Base-by-base conservation (phyloP, 2,797 vertebrate species). In the Gallinago nigripennis region DNA sequence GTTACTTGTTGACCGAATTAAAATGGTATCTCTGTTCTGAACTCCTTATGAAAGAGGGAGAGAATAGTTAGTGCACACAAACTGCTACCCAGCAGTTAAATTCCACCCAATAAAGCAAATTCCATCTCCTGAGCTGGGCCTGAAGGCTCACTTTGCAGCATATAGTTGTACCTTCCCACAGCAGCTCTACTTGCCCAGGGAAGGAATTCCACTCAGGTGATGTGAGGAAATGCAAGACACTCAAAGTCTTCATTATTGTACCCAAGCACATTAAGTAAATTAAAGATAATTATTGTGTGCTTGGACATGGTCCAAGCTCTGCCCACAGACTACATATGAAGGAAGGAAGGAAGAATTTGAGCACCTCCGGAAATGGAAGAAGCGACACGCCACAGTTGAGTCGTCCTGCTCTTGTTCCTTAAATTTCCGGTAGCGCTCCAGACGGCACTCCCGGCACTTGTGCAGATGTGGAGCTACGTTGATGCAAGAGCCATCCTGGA, bases 311-410 rank as follows among this genome's bases (percentile, higher is more conserved):
- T n/a, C 80, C 69, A 90, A 90, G 64, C 73, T 77, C 73, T 80
- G 79, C 56, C 90, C 50, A 90, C 0, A 82, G 51, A 88, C 60
- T 69, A 95, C 25, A 76, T 18, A 71, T 8, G 33, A 95, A 92
- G 43, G 71, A 94, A 95, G 65, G 45, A 94, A 95, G 65, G 45
- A 94, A 87, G 80, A 48, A 80, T 39, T 70, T 84, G 43, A 89
- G 92, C 97, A 99, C 99, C 99, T 99, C 97, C 99, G 98, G 94
- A 99, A 99, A 95, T 99, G 99, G 97, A 99, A 99, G 97, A 99
- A 99, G 70, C 99, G 99, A 91, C 99, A 99, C 41, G 99, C 98
- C 90, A 99, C 99, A n/a, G 99, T 99, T 27, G 99, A 99, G 90
- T 99, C 99, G 30, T 99, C 99, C 5, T 98, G 98, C 45, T 99